These are phyloP conservation scores for Oxygymnocypris stewartii DNA, from an alignment of 2,113 vertebrate genomes.

Conservation along the genomic window DNA sequence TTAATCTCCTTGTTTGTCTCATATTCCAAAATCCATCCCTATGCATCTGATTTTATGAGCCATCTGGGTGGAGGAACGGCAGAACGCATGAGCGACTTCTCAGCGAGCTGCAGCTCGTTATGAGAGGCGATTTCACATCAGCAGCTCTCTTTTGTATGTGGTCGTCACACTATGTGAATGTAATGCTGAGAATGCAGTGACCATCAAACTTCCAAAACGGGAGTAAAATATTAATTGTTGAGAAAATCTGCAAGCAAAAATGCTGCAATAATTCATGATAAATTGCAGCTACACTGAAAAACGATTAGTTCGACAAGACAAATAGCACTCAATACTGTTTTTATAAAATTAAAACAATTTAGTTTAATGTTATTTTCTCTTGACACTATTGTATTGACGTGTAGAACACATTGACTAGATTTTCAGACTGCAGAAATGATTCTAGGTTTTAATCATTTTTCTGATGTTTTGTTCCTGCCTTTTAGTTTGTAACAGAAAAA, in stretches of 20 bases:
- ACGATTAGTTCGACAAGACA: background rate
- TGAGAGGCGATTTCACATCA: conserved; percentile 71
- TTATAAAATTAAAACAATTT: background rate
- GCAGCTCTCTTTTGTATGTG: conserved; percentile 71
- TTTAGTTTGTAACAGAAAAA: no score
- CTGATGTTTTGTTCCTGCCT: no score
- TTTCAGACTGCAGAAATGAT: background rate
- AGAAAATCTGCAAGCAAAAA: background rate
- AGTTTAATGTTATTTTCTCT: background rate
- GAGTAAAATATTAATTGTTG: background rate
- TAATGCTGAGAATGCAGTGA: conserved; percentile 65
- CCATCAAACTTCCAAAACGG: background rate
- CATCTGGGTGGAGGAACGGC: conserved; percentile 58
- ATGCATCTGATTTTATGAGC: conserved; percentile 62
- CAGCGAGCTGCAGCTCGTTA: conserved; percentile 71
- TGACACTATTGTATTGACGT: background rate
- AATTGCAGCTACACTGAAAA: background rate
- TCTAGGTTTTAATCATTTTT: no score
- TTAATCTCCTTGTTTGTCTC: conserved; percentile 67
- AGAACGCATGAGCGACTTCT: conserved; percentile 62
- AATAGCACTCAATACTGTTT: background rate
- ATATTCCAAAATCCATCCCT: conserved; percentile 63
- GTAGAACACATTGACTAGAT: background rate
- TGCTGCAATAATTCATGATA: background rate
- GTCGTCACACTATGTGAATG: conserved; percentile 68